These are phyloP conservation scores for Pristionchus fissidentatus DNA, from an alignment of 2,888 invertebrate genomes.

Conservation along the genomic window DNA sequence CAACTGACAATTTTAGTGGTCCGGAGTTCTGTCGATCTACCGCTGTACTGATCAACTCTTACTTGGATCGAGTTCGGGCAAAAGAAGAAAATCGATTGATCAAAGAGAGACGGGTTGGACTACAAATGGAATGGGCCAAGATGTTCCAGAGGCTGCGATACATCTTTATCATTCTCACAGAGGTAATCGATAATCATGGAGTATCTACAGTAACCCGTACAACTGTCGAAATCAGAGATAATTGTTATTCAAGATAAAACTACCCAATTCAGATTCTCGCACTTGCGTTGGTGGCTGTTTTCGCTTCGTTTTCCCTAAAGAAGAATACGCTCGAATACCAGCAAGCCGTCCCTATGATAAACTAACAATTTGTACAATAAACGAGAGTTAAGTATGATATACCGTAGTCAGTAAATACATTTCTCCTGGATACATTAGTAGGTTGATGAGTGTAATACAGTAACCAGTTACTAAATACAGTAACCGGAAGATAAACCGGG, in stretches of 20 bases:
- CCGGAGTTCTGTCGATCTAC: slow-evolving; percentile 22
- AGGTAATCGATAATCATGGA: slow-evolving; percentile 6
- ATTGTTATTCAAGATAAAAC: too few relatives aligned
- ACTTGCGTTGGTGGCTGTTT: slow-evolving; percentile 15
- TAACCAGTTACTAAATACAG: too few relatives aligned
- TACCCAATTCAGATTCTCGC: slow-evolving; percentile 26
- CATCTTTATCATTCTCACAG: slow-evolving; percentile 21
- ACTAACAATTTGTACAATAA: too few relatives aligned
- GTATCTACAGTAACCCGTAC: neutral
- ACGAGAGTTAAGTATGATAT: too few relatives aligned
- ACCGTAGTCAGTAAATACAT: too few relatives aligned
- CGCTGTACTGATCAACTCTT: neutral
- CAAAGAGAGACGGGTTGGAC: neutral
- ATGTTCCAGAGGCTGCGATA: slow-evolving; percentile 8
- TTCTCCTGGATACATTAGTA: too few relatives aligned
- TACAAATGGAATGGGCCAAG: slow-evolving; percentile 11
- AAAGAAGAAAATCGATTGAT: neutral
- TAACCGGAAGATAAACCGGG: neutral
- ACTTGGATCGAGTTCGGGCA: neutral
- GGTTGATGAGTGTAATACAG: too few relatives aligned
- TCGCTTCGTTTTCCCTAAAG: slow-evolving; percentile 9
- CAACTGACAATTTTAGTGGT: too few relatives aligned
- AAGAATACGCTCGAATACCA: slow-evolving; percentile 29
- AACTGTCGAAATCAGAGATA: too few relatives aligned
- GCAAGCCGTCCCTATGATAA: neutral